These are phyloP conservation scores for Himalopsyche anomala DNA, from an alignment of 2,888 invertebrate species.

Conservation along the genomic window DNA sequence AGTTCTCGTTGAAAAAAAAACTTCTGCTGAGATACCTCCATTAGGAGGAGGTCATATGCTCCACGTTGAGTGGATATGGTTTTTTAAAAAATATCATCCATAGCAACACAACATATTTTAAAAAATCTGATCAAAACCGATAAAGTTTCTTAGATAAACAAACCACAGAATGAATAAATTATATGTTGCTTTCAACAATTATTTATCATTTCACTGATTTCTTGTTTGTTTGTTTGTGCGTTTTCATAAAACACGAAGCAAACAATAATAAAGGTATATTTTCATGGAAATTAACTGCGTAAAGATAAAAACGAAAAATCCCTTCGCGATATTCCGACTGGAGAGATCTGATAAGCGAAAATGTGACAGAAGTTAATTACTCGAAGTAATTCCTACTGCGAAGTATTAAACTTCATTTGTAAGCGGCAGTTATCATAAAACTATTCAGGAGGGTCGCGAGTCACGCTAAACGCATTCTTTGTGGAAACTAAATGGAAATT, in stretches of 20 bases:
- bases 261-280: background rate
- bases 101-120: no score
- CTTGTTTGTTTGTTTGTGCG: no score
- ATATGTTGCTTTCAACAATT: no score
- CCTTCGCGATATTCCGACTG: background rate
- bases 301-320: background rate
- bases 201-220: no score
- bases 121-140: no score
- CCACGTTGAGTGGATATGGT: no score
- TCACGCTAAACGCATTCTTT: constrained; percentile 27
- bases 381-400: background rate
- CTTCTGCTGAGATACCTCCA: no score
- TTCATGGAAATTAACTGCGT: background rate
- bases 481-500: constrained; percentile 56
- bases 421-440: constrained; percentile 31
- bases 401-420: constrained; percentile 27
- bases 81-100: no score
- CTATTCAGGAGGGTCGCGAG: background rate
- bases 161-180: no score
- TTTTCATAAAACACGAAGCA: background rate
- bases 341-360: background rate
- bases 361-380: constrained; percentile 26
- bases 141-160: no score
- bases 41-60: no score
- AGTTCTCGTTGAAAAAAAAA: no score